Percentiles rank a stretch among this genome's conserved stretches.
These are phyloP conservation scores for Typhlichthys eigenmanni DNA, from an alignment of 2,797 vertebrate species.

Conservation along the genomic window DNA sequence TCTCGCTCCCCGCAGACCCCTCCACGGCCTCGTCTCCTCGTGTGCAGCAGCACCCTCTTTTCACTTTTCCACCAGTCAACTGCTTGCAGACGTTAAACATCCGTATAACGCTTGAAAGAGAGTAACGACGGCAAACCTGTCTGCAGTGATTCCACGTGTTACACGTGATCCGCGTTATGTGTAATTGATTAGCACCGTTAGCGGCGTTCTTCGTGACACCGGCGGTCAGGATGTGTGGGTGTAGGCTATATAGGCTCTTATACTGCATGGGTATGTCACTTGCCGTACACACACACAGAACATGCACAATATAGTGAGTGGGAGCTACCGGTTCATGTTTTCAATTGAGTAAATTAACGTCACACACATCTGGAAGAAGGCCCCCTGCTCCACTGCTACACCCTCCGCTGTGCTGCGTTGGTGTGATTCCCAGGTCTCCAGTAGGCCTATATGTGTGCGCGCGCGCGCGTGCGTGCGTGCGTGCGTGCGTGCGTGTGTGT, in stretches of 20 bases:
- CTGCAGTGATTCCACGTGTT: too few relatives aligned
- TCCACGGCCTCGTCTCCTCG: constrained; percentile 19
- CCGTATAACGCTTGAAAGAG: too few relatives aligned
- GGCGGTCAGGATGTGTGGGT: background rate
- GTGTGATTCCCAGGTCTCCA: constrained; percentile 75
- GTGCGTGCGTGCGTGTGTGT: constrained; percentile 39
- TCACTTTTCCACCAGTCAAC: constrained; percentile 30
- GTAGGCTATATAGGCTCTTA: background rate
- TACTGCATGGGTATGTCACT: background rate
- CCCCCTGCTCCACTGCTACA: constrained; percentile 74
- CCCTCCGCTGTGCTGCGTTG: constrained; percentile 75
- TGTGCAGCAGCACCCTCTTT: background rate
- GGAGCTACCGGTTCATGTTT: constrained; percentile 80
- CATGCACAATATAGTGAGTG: constrained; percentile 55
- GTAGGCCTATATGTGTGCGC: constrained; percentile 13
- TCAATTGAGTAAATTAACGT: constrained; percentile 76
- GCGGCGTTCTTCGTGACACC: background rate
- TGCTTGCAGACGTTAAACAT: background rate
- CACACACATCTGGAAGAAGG: constrained; percentile 78
- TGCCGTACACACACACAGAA: constrained; percentile 13
- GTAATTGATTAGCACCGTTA: too few relatives aligned
- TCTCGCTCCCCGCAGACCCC: background rate
- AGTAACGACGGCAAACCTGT: too few relatives aligned
- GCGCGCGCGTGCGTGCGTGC: constrained; percentile 31
- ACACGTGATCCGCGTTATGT: too few relatives aligned